Evolutionary conservation across 2,888 invertebrate genomes (phyloP), one percentile per base, ranked within the genome.

Genomic region (Escarpia spicata): DNA sequence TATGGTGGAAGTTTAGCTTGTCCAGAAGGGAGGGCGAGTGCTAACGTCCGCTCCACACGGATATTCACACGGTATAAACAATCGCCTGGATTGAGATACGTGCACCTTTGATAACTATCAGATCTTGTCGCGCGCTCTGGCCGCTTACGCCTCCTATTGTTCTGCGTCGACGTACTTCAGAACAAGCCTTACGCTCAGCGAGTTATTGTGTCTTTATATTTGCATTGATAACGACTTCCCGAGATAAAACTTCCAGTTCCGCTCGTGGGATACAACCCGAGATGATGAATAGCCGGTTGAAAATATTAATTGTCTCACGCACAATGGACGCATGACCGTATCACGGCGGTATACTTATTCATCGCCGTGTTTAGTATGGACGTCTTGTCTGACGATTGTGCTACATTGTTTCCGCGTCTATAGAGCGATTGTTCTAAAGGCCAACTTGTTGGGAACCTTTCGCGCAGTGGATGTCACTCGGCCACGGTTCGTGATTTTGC

Each of bases 1-100:
- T 75, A 26, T 26, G 75, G 75, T 75, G 19, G 26, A 75, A 26
- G 75, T 26, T 75, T 75, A n/a, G 75, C 75, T 26, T 75, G 75
- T 75, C 75, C 75, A 75, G 75, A 75, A 75, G 75, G n/a, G 75
- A 26, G 75, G 52, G 19, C 75, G 75, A 75, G 75, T 26, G 26
- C 75, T 75, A 75, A 75, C 19, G 75, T n/a, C 19, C 19, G 75
- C 75, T 26, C 3, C 75, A 75, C 75, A 75, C 75, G 75, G 75
- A 75, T 75, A 75, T 75, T 75, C 75, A 75, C 75, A 75, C 75
- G 75, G 75, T 75, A 75, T 75, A 75, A 75, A 75, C 75, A 75
- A 75, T 75, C 75, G 75, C 26, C 0, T 75, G 75, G 75, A 75
- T 26, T 75, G 75, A 75, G 75, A 26, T 75, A 2, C 75, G 26